phyloP scores from a whole-genome alignment of 1,140 invertebrate species.

The Propsilocerus akamusi region DNA sequence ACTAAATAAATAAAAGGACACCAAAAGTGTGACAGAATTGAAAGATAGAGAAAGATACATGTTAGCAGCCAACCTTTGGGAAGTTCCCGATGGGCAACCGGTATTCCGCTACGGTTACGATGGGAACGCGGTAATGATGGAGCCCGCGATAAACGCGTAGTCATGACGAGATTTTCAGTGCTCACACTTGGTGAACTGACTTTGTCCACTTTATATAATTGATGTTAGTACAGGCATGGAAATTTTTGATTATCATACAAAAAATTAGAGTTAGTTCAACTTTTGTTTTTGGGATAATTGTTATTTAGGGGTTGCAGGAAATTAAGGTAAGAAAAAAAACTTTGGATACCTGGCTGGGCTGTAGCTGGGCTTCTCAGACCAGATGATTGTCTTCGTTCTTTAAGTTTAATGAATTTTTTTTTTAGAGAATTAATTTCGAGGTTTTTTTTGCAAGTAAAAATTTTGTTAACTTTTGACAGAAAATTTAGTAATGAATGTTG shows the following conservation, averaged over 20 bases:
- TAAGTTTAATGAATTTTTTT: neutral
- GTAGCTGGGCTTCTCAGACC: conserved; percentile 7
- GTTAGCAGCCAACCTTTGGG: conserved; percentile 6
- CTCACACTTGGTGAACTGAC: conserved; percentile 23
- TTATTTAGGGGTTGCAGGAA: neutral
- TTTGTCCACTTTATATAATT: too few species aligned
- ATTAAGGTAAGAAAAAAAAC: neutral
- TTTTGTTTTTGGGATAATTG: too few species aligned
- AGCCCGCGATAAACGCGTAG: conserved; percentile 29
- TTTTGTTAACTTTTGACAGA: too few species aligned
- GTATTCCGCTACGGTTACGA: conserved; percentile 35
- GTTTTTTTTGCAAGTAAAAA: too few species aligned
- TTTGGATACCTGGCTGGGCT: conserved; percentile 11
- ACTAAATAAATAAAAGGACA: neutral
- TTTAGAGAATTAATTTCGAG: too few species aligned
- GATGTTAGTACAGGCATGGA: too few species aligned
- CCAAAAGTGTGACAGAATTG: neutral
- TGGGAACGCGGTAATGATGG: conserved; percentile 33
- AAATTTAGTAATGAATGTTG: too few species aligned
- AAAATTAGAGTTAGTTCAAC: too few species aligned
- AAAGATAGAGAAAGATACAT: neutral
- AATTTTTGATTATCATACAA: conserved; percentile 17
- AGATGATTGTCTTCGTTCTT: conserved; percentile 7
- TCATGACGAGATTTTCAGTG: conserved; percentile 33
- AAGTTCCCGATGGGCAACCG: conserved; percentile 27